Percentiles rank a stretch among this genome's conserved stretches.
phyloP scores from a whole-genome alignment of 2,113 vertebrate genomes.

The Phyllostomus hastatus region DNA sequence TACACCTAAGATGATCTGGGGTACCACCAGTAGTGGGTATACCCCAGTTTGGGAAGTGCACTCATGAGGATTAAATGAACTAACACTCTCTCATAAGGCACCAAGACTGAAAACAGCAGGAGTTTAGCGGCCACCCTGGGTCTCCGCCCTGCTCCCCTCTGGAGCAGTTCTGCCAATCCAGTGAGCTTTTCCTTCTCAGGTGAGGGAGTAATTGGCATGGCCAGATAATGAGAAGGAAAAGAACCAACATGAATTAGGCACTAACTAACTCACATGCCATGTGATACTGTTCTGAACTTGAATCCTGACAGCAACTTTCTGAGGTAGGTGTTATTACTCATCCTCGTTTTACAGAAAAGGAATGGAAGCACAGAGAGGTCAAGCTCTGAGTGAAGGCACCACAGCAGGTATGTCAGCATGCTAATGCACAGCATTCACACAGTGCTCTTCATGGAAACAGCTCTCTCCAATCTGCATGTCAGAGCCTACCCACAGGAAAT shows the following conservation, averaged over 20 bases:
- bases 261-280: background rate
- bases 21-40: background rate
- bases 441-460: background rate
- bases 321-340: background rate
- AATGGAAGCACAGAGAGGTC: background rate
- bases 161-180: background rate
- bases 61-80: background rate
- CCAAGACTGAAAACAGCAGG: background rate
- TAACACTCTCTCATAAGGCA: background rate
- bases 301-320: background rate
- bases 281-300: background rate
- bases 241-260: background rate
- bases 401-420: background rate
- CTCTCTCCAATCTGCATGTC: background rate
- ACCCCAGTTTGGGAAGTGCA: background rate
- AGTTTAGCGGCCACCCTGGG: background rate
- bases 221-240: background rate
- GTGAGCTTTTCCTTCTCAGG: background rate
- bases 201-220: background rate
- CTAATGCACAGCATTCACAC: background rate
- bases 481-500: background rate
- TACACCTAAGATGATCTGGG: background rate
- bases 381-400: background rate
- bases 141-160: background rate
- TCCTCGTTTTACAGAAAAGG: background rate